Evolutionary conservation across 2,113 vertebrate species (phyloP).

Genomic region (Nerophis lumbriciformis): DNA sequence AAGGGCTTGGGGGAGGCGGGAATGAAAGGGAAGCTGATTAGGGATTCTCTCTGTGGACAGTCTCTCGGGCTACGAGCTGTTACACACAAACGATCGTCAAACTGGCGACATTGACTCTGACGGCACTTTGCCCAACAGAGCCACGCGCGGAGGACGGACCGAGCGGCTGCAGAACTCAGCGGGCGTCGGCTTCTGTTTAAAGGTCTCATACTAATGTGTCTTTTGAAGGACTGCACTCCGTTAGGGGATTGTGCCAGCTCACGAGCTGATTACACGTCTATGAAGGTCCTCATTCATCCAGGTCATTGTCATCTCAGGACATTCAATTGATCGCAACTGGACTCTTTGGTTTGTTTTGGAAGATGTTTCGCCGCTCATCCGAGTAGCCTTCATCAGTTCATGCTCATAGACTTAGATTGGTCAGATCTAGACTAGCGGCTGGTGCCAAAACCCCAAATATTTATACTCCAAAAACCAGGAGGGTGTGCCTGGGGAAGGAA

Average conservation of each 20-base stretch:
- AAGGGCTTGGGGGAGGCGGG: conserved; percentile 57
- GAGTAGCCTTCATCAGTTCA: no score
- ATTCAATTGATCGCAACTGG: no score
- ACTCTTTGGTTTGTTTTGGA: no score
- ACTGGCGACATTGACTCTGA: conserved; percentile 68
- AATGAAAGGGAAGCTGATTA: conserved; percentile 72
- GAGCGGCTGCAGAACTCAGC: conserved; percentile 52
- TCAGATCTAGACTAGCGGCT: no score
- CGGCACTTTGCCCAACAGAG: conserved; percentile 57
- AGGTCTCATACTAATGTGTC: conserved; percentile 15
- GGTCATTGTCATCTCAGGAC: no score
- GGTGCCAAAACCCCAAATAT: no score
- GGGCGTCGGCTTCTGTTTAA: conserved; percentile 29
- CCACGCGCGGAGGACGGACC: conserved; percentile 45
- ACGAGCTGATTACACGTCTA: conserved; percentile 6
- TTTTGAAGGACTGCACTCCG: no score
- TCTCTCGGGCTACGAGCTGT: conserved; percentile 64
- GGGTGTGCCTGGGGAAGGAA: no score
- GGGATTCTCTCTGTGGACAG: conserved; percentile 71
- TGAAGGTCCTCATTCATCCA: no score
- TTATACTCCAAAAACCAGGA: no score
- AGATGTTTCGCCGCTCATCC: no score
- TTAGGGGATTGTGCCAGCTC: not conserved
- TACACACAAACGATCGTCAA: conserved; percentile 69
- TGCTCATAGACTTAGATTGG: no score